Evolutionary conservation across 1,140 invertebrate species (phyloP), one percentile per base, ranked within the genome.

Genomic region (Condylostylus longicornis): DNA sequence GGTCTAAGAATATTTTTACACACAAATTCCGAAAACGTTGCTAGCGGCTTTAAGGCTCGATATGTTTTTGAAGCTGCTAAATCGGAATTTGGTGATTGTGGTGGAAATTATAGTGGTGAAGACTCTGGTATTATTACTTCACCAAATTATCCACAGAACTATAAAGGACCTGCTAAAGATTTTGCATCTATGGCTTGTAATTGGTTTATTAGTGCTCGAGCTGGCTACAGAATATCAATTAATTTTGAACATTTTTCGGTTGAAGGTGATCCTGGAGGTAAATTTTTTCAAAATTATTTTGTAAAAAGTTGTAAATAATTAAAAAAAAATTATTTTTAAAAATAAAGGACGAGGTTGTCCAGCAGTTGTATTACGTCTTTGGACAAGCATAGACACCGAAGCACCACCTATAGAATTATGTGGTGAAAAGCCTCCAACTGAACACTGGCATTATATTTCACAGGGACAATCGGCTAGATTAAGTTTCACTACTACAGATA

Each of bases 11-110:
- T 94, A 14, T 69, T 88, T 28, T 65, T 93, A 19, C 82, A 86
- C 53, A 82, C 88, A 5, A 82, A 94, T 54, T 66, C 70, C 7
- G 77, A 82, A 43, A 73, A 75, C 25, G 86, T 91, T 15, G 84
- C 75, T 40, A 89, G 82, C 46, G 89, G 89, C 9, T 95, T 95
- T 60, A 86, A 85, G 53, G 87, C 84, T 2, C 67, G 78, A 45
- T 95, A 94, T 53, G 75, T 79, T 42, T 94, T 91, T 59, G 82
- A 89, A 63, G 62, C 68, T 21, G 80, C 82, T 29, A 85, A 87
- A 56, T 79, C 82, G 8, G 79, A 86, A 52, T 86, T 85, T 54
- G 83, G 84, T 64, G 86, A 91, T 64, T 94, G 88, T 60, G 88
- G 88, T 46, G 75, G 79, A 47, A 91, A 94, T 61, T 79, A 89